phyloP scores from a whole-genome alignment of 2,797 vertebrate genomes.

The Rhynchotus rufescens region DNA sequence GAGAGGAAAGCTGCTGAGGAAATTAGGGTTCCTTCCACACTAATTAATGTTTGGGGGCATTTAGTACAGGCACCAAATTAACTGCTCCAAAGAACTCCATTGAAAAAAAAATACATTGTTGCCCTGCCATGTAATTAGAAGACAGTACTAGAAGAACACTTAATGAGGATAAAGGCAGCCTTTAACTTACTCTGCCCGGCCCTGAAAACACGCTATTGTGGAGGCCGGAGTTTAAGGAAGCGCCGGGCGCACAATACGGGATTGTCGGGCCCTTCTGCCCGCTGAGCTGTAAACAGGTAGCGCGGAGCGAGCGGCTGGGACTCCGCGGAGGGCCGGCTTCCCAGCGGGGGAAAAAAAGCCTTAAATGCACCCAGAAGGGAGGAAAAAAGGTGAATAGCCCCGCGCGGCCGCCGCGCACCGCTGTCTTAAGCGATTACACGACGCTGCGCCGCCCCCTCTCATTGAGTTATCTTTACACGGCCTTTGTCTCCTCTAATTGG shows the following conservation, averaged over 20 bases:
- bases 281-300: conserved; percentile 93
- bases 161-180: conserved; percentile 92
- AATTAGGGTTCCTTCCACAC: conserved; percentile 96
- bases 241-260: conserved; percentile 89
- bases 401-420: conserved; percentile 75
- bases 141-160: conserved; percentile 91
- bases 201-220: conserved; percentile 87
- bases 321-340: conserved; percentile 58
- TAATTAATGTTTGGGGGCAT: conserved; percentile 95
- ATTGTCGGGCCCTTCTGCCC: conserved; percentile 91
- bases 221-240: conserved; percentile 91
- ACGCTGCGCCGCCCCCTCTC: conserved; percentile 87
- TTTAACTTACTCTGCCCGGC: conserved; percentile 84
- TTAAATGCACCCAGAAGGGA: conserved; percentile 73
- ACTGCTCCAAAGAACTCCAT: conserved; percentile 93
- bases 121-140: conserved; percentile 91
- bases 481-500: conserved; percentile 99
- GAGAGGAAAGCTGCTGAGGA: conserved; percentile 88
- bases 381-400: conserved; percentile 84
- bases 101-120: conserved; percentile 92
- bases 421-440: conserved; percentile 92
- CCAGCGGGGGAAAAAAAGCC: conserved; percentile 54
- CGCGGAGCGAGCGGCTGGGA: conserved; percentile 82
- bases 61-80: conserved; percentile 94
- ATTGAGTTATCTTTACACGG: conserved; percentile 96